Conservation (phyloP, 2,797 vertebrate genomes). For the Channallabes apus region DNA sequence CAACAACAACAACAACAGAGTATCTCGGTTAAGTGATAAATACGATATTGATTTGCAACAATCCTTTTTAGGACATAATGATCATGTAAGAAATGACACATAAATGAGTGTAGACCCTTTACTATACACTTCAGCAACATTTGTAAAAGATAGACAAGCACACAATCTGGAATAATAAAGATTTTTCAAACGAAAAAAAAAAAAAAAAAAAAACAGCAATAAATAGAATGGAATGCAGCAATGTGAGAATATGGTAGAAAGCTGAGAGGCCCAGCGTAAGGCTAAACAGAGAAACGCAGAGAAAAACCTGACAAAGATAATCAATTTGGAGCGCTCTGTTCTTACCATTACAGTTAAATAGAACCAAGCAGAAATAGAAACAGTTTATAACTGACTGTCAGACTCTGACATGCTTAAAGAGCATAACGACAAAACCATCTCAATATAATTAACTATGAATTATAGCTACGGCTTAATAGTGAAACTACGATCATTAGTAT, state of each 20-base stretch:
- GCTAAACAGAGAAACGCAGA: constrained; percentile 5
- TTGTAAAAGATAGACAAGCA: not conserved
- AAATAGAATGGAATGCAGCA: constrained; percentile 17
- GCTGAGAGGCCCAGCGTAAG: not conserved
- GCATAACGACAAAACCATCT: constrained; percentile 15
- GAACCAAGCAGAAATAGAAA: constrained; percentile 16
- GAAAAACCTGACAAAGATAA: constrained; percentile 17
- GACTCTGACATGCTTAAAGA: not conserved
- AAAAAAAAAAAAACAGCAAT: constrained; percentile 29
- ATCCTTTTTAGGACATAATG: not conserved
- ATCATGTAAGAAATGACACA: not conserved
- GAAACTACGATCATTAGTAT: not conserved
- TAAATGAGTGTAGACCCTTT: not conserved
- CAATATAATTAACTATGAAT: constrained; percentile 8
- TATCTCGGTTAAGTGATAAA: not conserved
- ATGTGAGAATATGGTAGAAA: constrained; percentile 23
- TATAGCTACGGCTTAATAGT: not conserved
- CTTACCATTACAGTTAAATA: constrained; percentile 40
- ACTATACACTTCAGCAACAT: not conserved
- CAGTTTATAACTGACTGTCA: not conserved
- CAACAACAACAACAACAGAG: not conserved
- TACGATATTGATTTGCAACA: not conserved
- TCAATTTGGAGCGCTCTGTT: constrained; percentile 25
- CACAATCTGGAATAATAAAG: not conserved
- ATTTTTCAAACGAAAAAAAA: not conserved